Evolutionary conservation across 2,113 vertebrate species (phyloP), one percentile per base, ranked within the genome.

Genomic region (Chaetops frenatus): DNA sequence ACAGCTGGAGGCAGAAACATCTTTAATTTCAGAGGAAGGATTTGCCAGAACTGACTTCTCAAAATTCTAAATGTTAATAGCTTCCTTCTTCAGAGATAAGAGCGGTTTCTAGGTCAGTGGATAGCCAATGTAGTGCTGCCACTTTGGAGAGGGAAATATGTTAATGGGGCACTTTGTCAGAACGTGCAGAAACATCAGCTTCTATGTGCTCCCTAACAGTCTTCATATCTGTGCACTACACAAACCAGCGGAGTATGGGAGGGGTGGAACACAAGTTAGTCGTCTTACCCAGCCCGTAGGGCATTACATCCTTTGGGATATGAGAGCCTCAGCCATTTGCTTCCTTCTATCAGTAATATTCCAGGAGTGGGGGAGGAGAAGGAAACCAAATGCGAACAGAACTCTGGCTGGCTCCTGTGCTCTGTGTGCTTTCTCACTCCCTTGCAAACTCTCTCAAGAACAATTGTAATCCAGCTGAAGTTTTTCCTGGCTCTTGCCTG

Each of bases 401-500:
- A 54, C 19, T 81, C 70, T 95, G 90, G 87, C 87, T 88, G 79
- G 36, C 81, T 96, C 50, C 38, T 83, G 69, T 44, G 54, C 38
- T 95, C 50, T 90, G 11, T 94, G 74, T 80, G 54, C 58, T 91
- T 77, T 92, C 82, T 86, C 40, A 61, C 40, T 94, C 81, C 71
- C 58, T 86, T 94, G 73, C 57, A 92, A 81, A 83, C 74, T 79
- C 84, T 91, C 64, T 84, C 74, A 95, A 94, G 83, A 95, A 64
- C 74, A 90, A 90, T 31, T 93, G 67, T 48, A 88, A 94, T 88
- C 92, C 90, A 95, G 66, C 67, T 92, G 81, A 96, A 94, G 47
- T 73, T 97, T 95, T 97, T 95, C 66, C 92, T 94, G 93, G 93
- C 90, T 88, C 57, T 83, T 91, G 71, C 62, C 67, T 0, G 8